Evolutionary conservation across 2,888 invertebrate genomes (phyloP).

Genomic region (Plutella xylostella): DNA sequence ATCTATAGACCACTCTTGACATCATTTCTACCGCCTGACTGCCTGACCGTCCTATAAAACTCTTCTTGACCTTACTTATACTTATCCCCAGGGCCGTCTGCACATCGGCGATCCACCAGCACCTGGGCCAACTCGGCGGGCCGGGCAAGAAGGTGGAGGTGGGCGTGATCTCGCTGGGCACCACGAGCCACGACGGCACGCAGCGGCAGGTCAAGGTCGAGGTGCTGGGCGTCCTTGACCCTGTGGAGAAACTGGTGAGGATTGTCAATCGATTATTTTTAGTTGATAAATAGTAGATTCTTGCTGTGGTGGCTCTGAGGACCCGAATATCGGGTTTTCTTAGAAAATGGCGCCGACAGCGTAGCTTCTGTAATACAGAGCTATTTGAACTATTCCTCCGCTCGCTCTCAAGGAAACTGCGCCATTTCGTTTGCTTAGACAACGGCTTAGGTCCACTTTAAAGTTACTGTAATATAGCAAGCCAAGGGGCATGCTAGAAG

Average conservation of each 20-base stretch:
- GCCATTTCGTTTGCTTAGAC: no score
- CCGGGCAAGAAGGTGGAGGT: constrained; percentile 78
- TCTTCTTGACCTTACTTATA: no score
- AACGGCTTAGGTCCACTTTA: no score
- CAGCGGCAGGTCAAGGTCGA: constrained; percentile 88
- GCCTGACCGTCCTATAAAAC: no score
- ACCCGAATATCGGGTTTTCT: not conserved
- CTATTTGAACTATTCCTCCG: no score
- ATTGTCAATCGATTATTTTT: no score
- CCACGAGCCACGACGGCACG: constrained; percentile 82
- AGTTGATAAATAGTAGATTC: not conserved
- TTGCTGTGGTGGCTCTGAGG: not conserved
- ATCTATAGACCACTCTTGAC: no score
- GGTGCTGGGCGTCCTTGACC: constrained; percentile 86
- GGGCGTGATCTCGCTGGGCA: constrained; percentile 89
- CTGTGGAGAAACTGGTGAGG: constrained; percentile 73
- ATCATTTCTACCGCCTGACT: no score
- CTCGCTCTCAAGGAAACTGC: no score
- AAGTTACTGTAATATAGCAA: no score
- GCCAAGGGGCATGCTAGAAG: no score
- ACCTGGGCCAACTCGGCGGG: constrained; percentile 80
- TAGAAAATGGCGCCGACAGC: not conserved
- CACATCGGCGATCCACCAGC: constrained; percentile 83
- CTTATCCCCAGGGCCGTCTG: constrained; percentile 84
- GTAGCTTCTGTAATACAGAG: no score